Evolutionary conservation across 2,888 invertebrate species (phyloP).

Genomic region (Argyresthia albistria): DNA sequence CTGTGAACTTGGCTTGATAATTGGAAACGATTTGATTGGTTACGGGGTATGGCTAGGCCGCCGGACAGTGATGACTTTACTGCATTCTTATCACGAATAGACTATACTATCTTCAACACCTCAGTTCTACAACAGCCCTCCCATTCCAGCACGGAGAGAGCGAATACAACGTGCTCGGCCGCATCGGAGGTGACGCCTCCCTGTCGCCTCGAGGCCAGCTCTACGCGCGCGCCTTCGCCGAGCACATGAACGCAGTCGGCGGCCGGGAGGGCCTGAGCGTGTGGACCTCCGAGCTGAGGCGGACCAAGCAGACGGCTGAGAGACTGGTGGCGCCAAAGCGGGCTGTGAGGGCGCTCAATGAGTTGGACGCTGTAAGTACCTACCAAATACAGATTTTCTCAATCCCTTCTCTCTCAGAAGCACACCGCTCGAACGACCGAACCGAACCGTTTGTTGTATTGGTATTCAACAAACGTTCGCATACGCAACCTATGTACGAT

Average conservation of each 20-base stretch:
- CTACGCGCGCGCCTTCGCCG: constrained; percentile 83
- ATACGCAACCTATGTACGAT: too few relatives aligned
- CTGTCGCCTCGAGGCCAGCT: constrained; percentile 85
- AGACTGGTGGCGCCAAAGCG: constrained; percentile 86
- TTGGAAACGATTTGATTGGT: too few relatives aligned
- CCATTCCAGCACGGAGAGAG: constrained; percentile 89
- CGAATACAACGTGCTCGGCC: constrained; percentile 90
- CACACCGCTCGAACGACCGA: too few relatives aligned
- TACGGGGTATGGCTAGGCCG: too few relatives aligned
- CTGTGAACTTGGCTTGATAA: too few relatives aligned
- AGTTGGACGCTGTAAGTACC: constrained; percentile 92
- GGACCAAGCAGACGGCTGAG: constrained; percentile 91
- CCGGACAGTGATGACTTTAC: too few relatives aligned
- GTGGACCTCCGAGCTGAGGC: constrained; percentile 90
- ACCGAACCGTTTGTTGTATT: background rate
- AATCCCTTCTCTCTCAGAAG: too few relatives aligned
- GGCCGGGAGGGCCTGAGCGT: constrained; percentile 83
- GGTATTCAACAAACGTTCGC: too few relatives aligned
- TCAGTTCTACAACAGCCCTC: background rate
- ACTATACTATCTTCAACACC: too few relatives aligned
- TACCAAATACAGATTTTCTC: too few relatives aligned
- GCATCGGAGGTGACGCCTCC: constrained; percentile 92
- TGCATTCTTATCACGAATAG: too few relatives aligned
- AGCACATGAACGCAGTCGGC: constrained; percentile 74
- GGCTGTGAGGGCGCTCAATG: constrained; percentile 89